Evolutionary conservation across 2,888 invertebrate species (phyloP).

Genomic region (Melieria crassipennis): DNA sequence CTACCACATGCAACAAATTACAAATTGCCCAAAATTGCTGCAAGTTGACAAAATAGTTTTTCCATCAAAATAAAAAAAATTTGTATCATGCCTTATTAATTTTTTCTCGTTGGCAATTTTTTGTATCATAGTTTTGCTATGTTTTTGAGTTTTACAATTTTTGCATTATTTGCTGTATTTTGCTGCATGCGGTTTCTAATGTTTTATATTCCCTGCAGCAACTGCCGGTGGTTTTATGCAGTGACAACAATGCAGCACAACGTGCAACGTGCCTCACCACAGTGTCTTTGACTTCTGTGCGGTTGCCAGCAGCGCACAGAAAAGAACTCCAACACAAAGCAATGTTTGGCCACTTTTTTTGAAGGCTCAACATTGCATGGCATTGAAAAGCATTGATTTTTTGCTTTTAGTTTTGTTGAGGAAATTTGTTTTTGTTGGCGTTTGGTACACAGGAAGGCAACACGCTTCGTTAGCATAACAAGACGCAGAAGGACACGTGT

Average conservation of each 20-base stretch:
- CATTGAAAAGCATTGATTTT: neutral
- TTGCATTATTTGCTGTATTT: neutral
- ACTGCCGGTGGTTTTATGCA: neutral
- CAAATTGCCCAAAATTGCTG: neutral
- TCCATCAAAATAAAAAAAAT: neutral
- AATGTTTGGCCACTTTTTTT: conserved; percentile 19
- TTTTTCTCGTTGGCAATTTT: no score
- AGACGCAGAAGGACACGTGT: conserved; percentile 23
- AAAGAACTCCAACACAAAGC: conserved; percentile 1
- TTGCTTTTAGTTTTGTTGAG: neutral
- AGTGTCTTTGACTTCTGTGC: conserved; percentile 21
- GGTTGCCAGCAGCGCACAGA: conserved; percentile 3
- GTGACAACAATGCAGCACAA: no score
- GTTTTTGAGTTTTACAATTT: neutral
- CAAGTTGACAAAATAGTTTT: conserved; percentile 20
- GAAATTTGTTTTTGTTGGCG: neutral
- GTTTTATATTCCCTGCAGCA: conserved; percentile 12
- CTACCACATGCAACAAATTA: conserved; percentile 8
- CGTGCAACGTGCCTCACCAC: no score
- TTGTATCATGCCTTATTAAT: conserved; percentile 13
- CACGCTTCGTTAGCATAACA: neutral
- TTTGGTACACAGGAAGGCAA: no score
- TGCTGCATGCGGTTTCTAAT: conserved; percentile 22
- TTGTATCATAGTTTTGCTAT: no score
- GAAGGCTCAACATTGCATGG: conserved; percentile 17